Base-by-base conservation (phyloP, 2,797 vertebrate genomes). In the Chromobotia macracanthus region DNA sequence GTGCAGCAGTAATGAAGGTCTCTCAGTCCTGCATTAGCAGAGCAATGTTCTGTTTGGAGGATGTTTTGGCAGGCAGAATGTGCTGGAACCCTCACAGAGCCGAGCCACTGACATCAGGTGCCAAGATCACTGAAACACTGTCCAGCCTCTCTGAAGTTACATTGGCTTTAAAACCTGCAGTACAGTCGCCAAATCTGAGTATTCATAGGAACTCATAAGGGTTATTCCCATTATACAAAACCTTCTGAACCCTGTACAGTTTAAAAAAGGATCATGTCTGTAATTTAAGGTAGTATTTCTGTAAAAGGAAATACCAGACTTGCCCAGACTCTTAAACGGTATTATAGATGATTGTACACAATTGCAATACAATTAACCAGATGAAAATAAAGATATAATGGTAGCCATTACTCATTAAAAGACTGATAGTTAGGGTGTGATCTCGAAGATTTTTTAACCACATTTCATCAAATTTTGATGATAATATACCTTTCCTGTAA, bases 131-230 rank as follows among this genome's bases (percentile, higher is more conserved):
- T 15, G 28, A 12, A 7, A 53, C n/a, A 63, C 56, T 2, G 19
- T 72, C 76, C 58, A 65, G 69, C 58, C 53, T 25, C 31, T 72
- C 46, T 72, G 35, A 79, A 65, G 58, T 65, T 65, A 65, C 38
- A 65, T n/a, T 53, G 58, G 48, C 23, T 16, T 10, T 18, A 0
- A 71, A 79, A 55, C 46, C 11, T 44, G 16, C 3, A 3, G 31
- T 55, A 44, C 46, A n/a, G 3, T 23, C 31, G 58, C 77, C 68
- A 72, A 72, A 44, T 72, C 69, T 41, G 3, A 64, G 44, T 65
- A 15, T 78, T 53, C 56, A 38, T 38, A 56, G 35, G 23, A 51
- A 51, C 68, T 79, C 18, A 7, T 18, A 61, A 12, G 25, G 25
- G 58, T 31, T 61, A 61, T 18, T 25, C 0, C 11, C 25, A 23